phyloP scores from a whole-genome alignment of 2,797 vertebrate species.

The Malurus splendens region DNA sequence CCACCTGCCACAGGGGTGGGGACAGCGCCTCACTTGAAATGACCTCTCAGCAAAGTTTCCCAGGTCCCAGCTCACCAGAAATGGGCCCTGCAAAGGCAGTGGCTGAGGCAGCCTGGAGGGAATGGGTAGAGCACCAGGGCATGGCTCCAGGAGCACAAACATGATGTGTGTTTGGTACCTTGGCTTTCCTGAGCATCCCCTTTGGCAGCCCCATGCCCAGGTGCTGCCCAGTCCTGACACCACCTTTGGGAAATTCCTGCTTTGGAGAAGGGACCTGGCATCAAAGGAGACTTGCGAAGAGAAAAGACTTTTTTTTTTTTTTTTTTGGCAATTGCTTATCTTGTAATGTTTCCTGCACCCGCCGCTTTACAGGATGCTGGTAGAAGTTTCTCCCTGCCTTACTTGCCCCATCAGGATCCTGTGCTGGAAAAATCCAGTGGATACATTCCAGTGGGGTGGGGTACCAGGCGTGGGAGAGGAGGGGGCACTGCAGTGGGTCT shows the following conservation, averaged over 20 bases:
- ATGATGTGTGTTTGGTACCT: accelerated
- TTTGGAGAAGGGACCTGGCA: background rate
- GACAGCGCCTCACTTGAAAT: background rate
- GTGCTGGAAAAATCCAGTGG: background rate
- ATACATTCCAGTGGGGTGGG: background rate
- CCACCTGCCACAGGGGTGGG: background rate
- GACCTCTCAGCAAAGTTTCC: background rate
- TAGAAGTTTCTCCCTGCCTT: background rate
- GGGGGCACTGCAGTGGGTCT: background rate
- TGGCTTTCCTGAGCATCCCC: background rate
- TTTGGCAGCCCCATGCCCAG: background rate
- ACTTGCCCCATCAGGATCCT: background rate
- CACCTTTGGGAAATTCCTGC: background rate
- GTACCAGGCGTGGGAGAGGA: background rate
- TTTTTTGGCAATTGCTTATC: background rate
- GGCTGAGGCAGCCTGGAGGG: background rate
- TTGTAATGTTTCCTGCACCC: background rate
- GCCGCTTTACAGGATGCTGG: background rate
- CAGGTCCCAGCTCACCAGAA: background rate
- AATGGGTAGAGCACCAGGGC: accelerated
- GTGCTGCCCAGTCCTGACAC: background rate
- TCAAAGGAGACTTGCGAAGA: background rate
- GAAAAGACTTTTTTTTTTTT: background rate
- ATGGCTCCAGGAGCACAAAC: accelerated
- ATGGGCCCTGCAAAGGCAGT: no score